Evolutionary conservation across 1,140 invertebrate genomes (phyloP).

Genomic region (Limonius californicus): DNA sequence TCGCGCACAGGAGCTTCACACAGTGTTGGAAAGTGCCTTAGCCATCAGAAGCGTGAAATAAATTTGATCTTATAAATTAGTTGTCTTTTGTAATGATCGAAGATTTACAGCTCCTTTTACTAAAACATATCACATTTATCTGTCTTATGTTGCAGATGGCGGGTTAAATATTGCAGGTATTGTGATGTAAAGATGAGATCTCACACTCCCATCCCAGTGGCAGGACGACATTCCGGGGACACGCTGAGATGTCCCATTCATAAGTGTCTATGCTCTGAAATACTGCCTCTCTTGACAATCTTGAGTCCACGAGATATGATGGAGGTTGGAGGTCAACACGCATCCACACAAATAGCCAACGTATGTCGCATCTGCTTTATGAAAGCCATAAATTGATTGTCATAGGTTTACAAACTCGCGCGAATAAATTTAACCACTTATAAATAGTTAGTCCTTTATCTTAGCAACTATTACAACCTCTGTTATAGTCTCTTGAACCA

Average conservation of each 20-base stretch:
- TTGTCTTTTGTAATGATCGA: conserved; percentile 39
- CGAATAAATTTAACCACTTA: conserved; percentile 15
- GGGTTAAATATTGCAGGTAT: conserved; percentile 36
- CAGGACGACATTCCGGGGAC: conserved; percentile 31
- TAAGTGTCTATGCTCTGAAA: conserved; percentile 22
- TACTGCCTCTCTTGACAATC: conserved; percentile 13
- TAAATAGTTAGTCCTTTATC: not conserved
- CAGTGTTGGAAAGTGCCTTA: not conserved
- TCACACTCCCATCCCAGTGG: conserved; percentile 21
- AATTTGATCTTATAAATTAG: conserved; percentile 41
- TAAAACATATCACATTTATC: conserved; percentile 26
- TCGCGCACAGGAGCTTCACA: not conserved
- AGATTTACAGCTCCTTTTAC: conserved; percentile 35
- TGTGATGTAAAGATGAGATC: conserved; percentile 40
- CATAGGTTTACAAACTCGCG: conserved; percentile 13
- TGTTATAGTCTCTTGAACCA: too few relatives aligned
- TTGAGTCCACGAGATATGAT: conserved; percentile 11
- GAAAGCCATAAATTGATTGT: conserved; percentile 19
- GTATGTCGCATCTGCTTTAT: not conserved
- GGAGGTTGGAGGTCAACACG: conserved; percentile 5
- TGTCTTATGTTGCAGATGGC: conserved; percentile 35
- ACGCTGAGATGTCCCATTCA: conserved; percentile 28
- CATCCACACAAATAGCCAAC: conserved; percentile 1
- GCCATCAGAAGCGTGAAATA: conserved; percentile 41
- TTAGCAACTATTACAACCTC: too few relatives aligned